These are phyloP conservation scores for Merops nubicus DNA, from an alignment of 2,113 vertebrate genomes.

Conservation along the genomic window DNA sequence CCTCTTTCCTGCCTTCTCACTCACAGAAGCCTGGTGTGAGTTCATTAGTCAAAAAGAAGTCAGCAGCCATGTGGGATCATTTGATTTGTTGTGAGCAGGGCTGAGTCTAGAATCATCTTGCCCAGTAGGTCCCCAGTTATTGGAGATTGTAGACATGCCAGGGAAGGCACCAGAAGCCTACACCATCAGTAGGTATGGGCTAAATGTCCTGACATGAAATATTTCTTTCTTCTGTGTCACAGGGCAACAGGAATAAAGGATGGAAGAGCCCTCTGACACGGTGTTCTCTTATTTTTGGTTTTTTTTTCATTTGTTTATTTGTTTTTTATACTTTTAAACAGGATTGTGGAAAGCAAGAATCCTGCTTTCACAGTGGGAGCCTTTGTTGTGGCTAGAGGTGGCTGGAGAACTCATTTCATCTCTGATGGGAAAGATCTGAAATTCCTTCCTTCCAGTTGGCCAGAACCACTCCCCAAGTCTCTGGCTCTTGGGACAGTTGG, in stretches of 20 bases:
- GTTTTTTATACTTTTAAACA: conserved; percentile 32
- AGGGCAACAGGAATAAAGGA: background rate
- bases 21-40: background rate
- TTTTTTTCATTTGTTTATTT: background rate
- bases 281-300: background rate
- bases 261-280: background rate
- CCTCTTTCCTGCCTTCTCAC: background rate
- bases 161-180: background rate
- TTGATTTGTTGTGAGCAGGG: background rate
- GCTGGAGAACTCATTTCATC: conserved; percentile 86
- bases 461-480: conserved; percentile 79
- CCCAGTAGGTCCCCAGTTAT: background rate
- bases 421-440: conserved; percentile 74
- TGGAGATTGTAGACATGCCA: background rate
- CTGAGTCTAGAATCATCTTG: background rate
- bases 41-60: background rate
- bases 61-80: background rate
- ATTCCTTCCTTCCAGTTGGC: conserved; percentile 77
- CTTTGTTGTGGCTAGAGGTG: conserved; percentile 65
- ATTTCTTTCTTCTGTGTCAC: background rate
- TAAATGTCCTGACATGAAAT: background rate
- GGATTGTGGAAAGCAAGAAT: conserved; percentile 86
- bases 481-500: conserved; percentile 85
- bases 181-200: background rate
- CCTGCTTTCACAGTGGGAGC: conserved; percentile 74